Evolutionary conservation across 2,888 invertebrate species (phyloP).

Genomic region (Pelosia muscerda): DNA sequence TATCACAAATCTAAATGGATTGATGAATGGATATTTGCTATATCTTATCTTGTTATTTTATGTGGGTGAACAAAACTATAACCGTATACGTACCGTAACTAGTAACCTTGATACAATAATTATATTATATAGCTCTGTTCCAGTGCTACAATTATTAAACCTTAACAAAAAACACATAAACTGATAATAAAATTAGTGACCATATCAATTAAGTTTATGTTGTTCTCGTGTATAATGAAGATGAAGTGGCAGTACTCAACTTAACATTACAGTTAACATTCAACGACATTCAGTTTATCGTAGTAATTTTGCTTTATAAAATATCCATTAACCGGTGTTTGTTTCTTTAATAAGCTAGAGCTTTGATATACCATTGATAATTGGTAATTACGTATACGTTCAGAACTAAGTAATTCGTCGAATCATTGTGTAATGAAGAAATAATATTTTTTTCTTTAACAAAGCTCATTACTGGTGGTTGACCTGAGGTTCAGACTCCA

Average conservation of each 20-base stretch:
- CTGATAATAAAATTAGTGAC: neutral
- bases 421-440: neutral
- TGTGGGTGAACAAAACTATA: no score
- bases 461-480: no score
- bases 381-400: conserved; percentile 30
- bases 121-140: neutral
- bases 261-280: no score
- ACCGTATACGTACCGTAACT: neutral
- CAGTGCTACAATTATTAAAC: neutral
- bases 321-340: conserved; percentile 30
- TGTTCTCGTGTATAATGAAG: neutral
- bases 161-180: neutral
- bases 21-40: no score
- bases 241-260: neutral
- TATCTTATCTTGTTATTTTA: no score
- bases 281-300: neutral
- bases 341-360: conserved; percentile 25
- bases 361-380: conserved; percentile 37
- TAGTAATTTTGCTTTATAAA: conserved; percentile 28
- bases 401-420: conserved; percentile 23
- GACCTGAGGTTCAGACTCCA: no score
- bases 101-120: neutral
- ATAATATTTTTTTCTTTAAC: neutral
- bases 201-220: neutral
- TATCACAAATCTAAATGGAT: neutral